A percentile compares a stretch with the other conserved stretches of the same genome.
Evolutionary conservation across 2,113 vertebrate species (phyloP).

Genomic region (Tapirus terrestris): DNA sequence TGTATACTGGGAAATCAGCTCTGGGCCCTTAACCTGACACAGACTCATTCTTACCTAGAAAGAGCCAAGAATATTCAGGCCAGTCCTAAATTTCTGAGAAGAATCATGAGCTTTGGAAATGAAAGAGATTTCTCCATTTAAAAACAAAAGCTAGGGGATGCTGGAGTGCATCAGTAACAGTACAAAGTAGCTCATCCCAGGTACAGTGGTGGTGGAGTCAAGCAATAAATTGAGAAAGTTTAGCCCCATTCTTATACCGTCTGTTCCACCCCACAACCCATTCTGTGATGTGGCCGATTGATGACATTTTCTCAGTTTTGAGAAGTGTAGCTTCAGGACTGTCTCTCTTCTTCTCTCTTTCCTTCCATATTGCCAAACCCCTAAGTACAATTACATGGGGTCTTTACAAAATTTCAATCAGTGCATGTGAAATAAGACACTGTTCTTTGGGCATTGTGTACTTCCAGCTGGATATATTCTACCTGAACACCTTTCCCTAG

Average conservation of each 20-base stretch:
- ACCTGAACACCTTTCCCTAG: not conserved
- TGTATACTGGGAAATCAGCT: not conserved
- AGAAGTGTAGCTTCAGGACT: not conserved
- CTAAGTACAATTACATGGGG: not conserved
- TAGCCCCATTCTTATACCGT: not conserved
- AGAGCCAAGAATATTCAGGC: constrained; percentile 13
- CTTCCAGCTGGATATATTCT: not conserved
- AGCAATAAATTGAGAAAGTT: not conserved
- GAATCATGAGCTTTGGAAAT: constrained; percentile 7
- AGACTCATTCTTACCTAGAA: constrained; percentile 25
- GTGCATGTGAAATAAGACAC: not conserved
- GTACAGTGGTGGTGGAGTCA: not conserved
- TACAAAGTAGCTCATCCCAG: not conserved
- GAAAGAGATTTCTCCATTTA: not conserved
- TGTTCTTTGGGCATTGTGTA: not conserved
- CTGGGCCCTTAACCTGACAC: not conserved
- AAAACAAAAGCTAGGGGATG: not conserved
- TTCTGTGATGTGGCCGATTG: not conserved
- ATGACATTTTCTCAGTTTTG: not conserved
- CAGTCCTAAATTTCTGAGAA: not conserved
- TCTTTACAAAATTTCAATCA: not conserved
- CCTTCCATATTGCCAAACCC: not conserved
- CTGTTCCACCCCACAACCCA: fast-evolving
- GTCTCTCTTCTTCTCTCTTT: not conserved
- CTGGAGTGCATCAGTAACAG: not conserved